A percentile compares a stretch with the other conserved stretches of the same genome.
Conservation (phyloP, 2,888 invertebrate species). For the Autographa pulchrina region DNA sequence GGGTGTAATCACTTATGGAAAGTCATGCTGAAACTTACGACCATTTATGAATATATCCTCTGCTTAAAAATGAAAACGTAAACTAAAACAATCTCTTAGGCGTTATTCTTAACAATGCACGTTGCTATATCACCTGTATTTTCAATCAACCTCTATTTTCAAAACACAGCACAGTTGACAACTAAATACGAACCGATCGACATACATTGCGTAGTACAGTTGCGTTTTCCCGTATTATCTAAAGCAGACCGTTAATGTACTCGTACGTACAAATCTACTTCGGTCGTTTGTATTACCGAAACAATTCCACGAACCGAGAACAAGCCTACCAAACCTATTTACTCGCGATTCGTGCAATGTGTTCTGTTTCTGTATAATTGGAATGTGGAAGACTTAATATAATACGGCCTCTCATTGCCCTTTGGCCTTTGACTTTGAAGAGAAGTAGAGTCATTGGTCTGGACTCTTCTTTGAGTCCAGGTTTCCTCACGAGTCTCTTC, state of each 20-base stretch:
- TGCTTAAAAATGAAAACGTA: too few relatives aligned
- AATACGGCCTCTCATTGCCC: background rate
- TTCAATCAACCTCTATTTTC: background rate
- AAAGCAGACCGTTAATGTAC: slow-evolving; percentile 10
- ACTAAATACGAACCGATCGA: background rate
- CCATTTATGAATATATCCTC: too few relatives aligned
- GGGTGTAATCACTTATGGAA: too few relatives aligned
- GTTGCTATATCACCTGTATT: too few relatives aligned
- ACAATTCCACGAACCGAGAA: slow-evolving; percentile 19
- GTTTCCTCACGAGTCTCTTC: too few relatives aligned
- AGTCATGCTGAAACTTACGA: too few relatives aligned
- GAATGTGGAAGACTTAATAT: background rate
- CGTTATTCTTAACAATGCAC: too few relatives aligned
- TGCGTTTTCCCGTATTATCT: slow-evolving; percentile 1
- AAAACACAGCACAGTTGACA: background rate
- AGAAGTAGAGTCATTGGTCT: too few relatives aligned
- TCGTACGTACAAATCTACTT: slow-evolving; percentile 16
- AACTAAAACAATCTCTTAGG: too few relatives aligned
- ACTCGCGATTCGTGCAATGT: slow-evolving; percentile 11
- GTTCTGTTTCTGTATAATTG: slow-evolving; percentile 5
- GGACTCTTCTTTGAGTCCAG: too few relatives aligned
- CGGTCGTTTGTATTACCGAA: slow-evolving; percentile 19
- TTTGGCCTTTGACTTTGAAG: too few relatives aligned
- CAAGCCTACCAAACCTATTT: slow-evolving; percentile 21
- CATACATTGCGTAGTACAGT: background rate